Conservation (phyloP, 53 echinoderm and acorn worm species). For the Holothuria leucospilota region DNA sequence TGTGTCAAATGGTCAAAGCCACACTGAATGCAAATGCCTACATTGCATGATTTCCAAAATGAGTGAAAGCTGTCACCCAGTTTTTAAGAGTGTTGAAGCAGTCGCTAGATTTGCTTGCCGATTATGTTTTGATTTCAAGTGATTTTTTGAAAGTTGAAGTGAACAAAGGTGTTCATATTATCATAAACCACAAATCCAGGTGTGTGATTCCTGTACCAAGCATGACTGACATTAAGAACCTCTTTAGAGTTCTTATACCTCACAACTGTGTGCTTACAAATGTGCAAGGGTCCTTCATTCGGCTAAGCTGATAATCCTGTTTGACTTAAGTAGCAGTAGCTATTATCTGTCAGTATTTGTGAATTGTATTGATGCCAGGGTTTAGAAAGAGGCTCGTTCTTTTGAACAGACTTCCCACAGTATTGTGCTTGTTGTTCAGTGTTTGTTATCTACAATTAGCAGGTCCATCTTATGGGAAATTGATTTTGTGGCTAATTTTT, state of each 20-base stretch:
- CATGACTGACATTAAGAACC: not conserved
- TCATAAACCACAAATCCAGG: not conserved
- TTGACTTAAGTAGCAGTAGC: not conserved
- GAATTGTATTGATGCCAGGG: not conserved
- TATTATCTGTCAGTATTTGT: not conserved
- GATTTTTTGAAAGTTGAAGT: too few species aligned
- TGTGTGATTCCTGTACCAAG: not conserved
- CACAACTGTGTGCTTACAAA: not conserved
- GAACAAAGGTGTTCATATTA: too few species aligned
- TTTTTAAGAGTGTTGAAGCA: too few species aligned
- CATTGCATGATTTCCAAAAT: too few species aligned
- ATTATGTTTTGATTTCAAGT: too few species aligned
- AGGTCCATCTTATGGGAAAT: not conserved
- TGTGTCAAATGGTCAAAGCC: too few species aligned
- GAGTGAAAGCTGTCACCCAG: too few species aligned
- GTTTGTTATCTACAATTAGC: slow-evolving; percentile 2
- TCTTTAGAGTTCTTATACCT: not conserved
- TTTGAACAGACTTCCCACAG: not conserved
- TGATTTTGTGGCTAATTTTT: slow-evolving; percentile 6
- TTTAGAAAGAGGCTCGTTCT: not conserved
- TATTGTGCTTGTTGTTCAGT: not conserved
- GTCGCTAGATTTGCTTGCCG: too few species aligned
- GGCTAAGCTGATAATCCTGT: slow-evolving; percentile 25
- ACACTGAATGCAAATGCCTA: too few species aligned
- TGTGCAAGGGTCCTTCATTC: slow-evolving; percentile 13